Conservation (phyloP, 2,797 vertebrate genomes). For the Eupleurogrammus muticus region DNA sequence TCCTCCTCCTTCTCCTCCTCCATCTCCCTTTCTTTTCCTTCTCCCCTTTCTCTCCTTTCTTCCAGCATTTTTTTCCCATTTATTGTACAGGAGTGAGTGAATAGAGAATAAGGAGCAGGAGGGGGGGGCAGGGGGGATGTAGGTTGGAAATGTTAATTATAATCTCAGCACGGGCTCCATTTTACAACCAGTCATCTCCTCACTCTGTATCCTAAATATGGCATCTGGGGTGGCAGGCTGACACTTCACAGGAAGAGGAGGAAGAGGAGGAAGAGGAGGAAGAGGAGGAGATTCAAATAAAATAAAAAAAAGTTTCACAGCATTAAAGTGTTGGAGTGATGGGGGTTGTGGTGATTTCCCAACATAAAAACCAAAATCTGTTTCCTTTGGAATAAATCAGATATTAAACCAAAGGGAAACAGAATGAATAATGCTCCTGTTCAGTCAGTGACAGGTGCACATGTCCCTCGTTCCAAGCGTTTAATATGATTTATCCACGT, state of each 20-base stretch:
- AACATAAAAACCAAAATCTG: too few relatives aligned
- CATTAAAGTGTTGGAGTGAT: slow-evolving; percentile 57
- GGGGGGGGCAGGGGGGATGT: slow-evolving; percentile 80
- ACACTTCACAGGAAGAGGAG: slow-evolving; percentile 37
- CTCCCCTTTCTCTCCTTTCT: slow-evolving; percentile 17
- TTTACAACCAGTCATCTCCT: slow-evolving; percentile 84
- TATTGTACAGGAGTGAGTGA: slow-evolving; percentile 86
- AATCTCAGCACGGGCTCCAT: slow-evolving; percentile 86
- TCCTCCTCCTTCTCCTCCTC: slow-evolving; percentile 59
- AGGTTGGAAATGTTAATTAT: slow-evolving; percentile 90
- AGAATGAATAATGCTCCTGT: too few relatives aligned
- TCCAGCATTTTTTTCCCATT: slow-evolving; percentile 70
- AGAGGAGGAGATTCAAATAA: neutral
- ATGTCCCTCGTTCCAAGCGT: too few relatives aligned
- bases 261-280: slow-evolving; percentile 1
- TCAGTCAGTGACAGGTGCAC: too few relatives aligned
- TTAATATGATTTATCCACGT: too few relatives aligned
- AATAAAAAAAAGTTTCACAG: slow-evolving; percentile 58
- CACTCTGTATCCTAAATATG: slow-evolving; percentile 80
- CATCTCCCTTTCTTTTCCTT: slow-evolving; percentile 53
- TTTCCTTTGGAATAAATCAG: too few relatives aligned
- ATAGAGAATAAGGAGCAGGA: slow-evolving; percentile 70
- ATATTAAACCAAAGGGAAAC: too few relatives aligned
- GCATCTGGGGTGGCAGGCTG: slow-evolving; percentile 74
- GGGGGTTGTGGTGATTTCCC: too few relatives aligned